A percentile compares a stretch with the other conserved stretches of the same genome.
These are phyloP conservation scores for Pristionchus maxplancki DNA, from an alignment of 2,888 invertebrate genomes.

Conservation along the genomic window DNA sequence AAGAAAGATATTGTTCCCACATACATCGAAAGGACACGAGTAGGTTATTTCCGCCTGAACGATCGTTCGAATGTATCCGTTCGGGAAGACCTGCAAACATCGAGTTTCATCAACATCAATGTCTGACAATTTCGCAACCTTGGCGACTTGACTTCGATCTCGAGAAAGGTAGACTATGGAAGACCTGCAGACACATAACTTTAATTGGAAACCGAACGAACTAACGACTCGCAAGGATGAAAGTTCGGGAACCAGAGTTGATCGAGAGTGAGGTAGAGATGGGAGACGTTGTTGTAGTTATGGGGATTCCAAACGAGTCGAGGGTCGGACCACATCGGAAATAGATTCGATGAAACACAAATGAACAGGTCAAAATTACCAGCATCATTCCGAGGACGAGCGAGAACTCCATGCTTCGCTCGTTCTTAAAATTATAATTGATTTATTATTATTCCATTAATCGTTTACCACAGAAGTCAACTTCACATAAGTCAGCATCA, in stretches of 20 bases:
- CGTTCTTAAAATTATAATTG: neutral
- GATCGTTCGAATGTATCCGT: neutral
- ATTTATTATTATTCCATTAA: neutral
- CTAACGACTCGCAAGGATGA: conserved; percentile 34
- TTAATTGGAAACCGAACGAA: neutral
- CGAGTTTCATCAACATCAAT: neutral
- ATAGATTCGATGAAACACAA: neutral
- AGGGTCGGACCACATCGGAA: conserved; percentile 18
- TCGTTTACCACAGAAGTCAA: neutral
- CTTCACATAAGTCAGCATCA: neutral
- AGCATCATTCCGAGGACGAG: neutral
- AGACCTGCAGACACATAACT: neutral
- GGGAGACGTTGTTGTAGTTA: neutral
- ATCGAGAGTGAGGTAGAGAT: neutral
- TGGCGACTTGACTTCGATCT: conserved; percentile 3
- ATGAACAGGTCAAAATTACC: neutral
- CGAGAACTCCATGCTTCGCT: conserved; percentile 33
- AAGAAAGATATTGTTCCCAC: neutral
- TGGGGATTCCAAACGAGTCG: neutral
- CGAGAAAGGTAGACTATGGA: neutral
- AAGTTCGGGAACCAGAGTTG: conserved; percentile 40
- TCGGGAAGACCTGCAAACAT: neutral
- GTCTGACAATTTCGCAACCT: neutral
- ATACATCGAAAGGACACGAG: conserved; percentile 15
- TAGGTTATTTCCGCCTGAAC: conserved; percentile 11